Evolutionary conservation across 1,140 invertebrate species (phyloP).

Genomic region (Neodiprion virginianus): DNA sequence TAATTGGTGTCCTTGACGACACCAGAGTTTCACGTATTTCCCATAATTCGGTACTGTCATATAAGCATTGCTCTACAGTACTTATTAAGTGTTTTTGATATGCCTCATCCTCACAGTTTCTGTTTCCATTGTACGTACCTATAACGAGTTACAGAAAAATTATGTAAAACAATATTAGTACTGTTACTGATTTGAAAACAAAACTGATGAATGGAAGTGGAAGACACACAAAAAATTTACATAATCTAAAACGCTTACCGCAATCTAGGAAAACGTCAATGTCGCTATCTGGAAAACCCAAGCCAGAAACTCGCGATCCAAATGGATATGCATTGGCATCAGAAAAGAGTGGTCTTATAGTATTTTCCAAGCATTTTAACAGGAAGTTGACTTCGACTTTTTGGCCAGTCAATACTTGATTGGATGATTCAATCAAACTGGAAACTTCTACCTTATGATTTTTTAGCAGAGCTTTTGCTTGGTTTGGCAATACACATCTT

Average conservation of each 20-base stretch:
- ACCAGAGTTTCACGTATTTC: conserved; percentile 32
- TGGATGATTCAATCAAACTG: conserved; percentile 22
- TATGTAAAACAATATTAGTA: too few relatives aligned
- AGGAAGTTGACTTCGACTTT: conserved; percentile 24
- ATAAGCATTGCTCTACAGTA: neutral
- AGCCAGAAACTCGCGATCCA: conserved; percentile 59
- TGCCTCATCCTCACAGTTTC: neutral
- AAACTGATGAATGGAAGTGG: too few relatives aligned
- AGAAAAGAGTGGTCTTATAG: conserved; percentile 25
- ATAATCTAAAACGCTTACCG: conserved; percentile 33
- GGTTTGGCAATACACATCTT: conserved; percentile 22
- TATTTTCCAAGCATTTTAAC: conserved; percentile 33
- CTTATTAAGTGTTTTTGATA: neutral
- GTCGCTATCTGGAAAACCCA: conserved; percentile 56
- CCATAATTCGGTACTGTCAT: conserved; percentile 21
- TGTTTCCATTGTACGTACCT: neutral
- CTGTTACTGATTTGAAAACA: too few relatives aligned
- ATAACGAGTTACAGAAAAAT: neutral
- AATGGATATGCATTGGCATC: conserved; percentile 52
- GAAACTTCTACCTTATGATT: conserved; percentile 22
- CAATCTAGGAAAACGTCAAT: conserved; percentile 63
- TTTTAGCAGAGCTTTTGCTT: conserved; percentile 25
- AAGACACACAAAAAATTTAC: too few relatives aligned
- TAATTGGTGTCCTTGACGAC: conserved; percentile 61
- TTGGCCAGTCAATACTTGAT: conserved; percentile 19